Evolutionary conservation across 2,888 invertebrate species (phyloP).

Genomic region (Patella pellucida): DNA sequence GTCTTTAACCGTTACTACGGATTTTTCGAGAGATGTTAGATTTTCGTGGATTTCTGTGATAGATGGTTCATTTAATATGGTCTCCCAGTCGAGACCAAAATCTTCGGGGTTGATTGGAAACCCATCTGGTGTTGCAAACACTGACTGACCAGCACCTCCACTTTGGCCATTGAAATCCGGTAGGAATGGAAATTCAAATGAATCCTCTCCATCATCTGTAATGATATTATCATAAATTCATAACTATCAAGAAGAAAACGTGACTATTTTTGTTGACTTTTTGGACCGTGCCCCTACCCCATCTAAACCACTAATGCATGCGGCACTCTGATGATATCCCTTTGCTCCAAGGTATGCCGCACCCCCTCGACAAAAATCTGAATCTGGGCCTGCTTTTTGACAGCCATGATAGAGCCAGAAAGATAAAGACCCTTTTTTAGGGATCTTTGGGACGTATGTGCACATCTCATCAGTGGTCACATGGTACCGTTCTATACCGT

Average conservation of each 20-base stretch:
- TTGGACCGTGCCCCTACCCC: too few species aligned
- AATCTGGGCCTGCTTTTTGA: too few species aligned
- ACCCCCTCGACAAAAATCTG: too few species aligned
- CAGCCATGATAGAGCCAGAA: too few species aligned
- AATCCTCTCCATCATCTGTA: background rate
- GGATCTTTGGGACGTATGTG: too few species aligned
- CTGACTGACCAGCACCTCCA: background rate
- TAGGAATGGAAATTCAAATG: constrained; percentile 3
- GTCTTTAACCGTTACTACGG: background rate
- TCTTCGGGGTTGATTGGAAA: background rate
- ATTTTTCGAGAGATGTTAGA: background rate
- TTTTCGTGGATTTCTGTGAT: constrained; percentile 3
- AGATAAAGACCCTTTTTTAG: too few species aligned
- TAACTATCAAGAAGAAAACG: background rate
- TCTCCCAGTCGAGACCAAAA: background rate
- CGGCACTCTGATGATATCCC: too few species aligned
- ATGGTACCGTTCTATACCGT: too few species aligned
- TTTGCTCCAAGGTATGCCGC: too few species aligned
- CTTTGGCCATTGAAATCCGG: background rate
- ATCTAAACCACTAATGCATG: too few species aligned
- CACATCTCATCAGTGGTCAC: too few species aligned
- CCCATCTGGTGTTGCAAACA: constrained; percentile 1
- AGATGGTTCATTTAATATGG: background rate
- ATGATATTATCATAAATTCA: background rate
- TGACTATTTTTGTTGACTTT: too few species aligned